Evolutionary conservation across 2,113 vertebrate genomes (phyloP), one percentile per base, ranked within the genome.

Genomic region (Leucopternis melanops): DNA sequence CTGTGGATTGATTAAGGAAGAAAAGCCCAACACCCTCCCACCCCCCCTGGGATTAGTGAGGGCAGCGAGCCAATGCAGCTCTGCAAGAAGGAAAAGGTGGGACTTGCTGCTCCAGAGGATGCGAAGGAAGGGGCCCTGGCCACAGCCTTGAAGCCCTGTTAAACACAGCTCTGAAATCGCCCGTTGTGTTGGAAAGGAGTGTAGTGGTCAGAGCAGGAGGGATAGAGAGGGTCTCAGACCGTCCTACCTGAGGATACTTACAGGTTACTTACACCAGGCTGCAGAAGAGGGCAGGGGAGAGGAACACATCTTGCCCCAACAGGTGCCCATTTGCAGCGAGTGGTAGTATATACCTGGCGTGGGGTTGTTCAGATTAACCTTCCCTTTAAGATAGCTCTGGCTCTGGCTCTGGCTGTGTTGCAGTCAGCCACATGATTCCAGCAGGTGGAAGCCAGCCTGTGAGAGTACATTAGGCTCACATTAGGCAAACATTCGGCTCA

Each of bases 21-120:
- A 96, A 81, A 95, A 93, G 59, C 54, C 87, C 92, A 78, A 23
- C 73, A 88, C 91, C 50, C 59, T 23, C 47, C 32, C 8, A 20
- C 31, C 44, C 63, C 22, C 2, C 38, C 38, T 6, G 13, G 75
- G 94, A 78, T 87, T 47, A 55, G 57, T 10, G 74, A 95, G 91
- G 96, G 95, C 96, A 95, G 7, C 0, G 23, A 85, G 95, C 96
- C 96, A 95, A 8, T 0, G 22, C 57, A 44, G 70, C 78, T 73
- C 90, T 65, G 74, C 58, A 29, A 95, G 89, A 40, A 96, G 91
- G 95, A 96, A 95, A 96, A 97, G 94, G 97, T 95, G 95, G 95
- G 96, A 95, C 91, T 88, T 14, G 13, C 54, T 77, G 49, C 95
- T 73, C 10, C 62, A 23, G 93, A 97, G 94, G 96, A 96, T 96